Evolutionary conservation across 2,888 invertebrate genomes (phyloP), one percentile per base, ranked within the genome.

Genomic region (Antheraea yamamai): DNA sequence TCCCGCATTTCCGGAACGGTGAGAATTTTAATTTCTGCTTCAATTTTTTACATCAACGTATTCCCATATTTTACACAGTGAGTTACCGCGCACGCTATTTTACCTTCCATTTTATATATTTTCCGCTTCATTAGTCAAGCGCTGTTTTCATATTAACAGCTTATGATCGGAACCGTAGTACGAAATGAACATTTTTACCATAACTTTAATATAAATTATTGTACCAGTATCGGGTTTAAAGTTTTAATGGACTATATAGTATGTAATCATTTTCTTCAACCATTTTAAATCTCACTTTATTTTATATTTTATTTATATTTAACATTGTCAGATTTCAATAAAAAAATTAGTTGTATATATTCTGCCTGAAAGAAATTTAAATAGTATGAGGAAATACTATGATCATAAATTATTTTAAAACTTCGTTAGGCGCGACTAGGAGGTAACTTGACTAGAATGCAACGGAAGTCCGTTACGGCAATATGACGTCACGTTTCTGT

Each of bases 51-150:
- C 81, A 84, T 85, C 80, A 79, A 86, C 87, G 89, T 88, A 90
- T 91, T 84, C 88, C 85, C 91, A 94, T 94, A 95, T 93, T 94
- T 95, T 91, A 93, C 88, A 88, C 87, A 82, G 81, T 87, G 87
- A 83, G 85, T 12, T 81, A 81, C 82, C 84, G 87, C 87, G 86
- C 89, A 93, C 89, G 93, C 88, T 92, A 92, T 92, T 94, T 90
- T 91, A 88, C 86, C 91, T 93, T 92, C 91, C 90, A 94, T 94
- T 95, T 66, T 93, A 91, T 92, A 92, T 91, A 93, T 94, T 94
- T 95, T 94, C 91, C 91, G 93, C 88, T 90, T 79, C 93, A 94
- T 95, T 95, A 92, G 94, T 89, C 88, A 93, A 82, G 91, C 91
- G 83, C 85, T 91, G 92, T 94, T 94, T 70, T 70, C 70, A 39